Base-by-base conservation (phyloP, 2,113 vertebrate genomes). In the Xenotilapia flavipinnis region DNA sequence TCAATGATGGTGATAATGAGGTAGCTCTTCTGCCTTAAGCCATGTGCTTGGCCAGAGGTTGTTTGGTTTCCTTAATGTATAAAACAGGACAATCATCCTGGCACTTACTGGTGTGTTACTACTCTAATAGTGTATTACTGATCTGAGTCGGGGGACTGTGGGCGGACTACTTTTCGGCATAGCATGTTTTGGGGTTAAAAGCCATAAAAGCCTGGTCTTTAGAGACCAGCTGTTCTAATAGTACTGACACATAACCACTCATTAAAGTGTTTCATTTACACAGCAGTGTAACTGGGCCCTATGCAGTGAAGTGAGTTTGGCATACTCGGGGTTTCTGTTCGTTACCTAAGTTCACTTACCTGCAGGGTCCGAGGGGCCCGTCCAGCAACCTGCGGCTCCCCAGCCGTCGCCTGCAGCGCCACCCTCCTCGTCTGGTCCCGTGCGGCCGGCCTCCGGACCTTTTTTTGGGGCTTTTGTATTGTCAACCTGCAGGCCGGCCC, bases 161-260 rank as follows among this genome's bases (percentile, higher is more conserved):
- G 56, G 56, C 10, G 56, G 56, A 0, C 15, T 33, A 0, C 15
- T 60, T 33, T 10, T 60, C 33, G 28, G 28, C 0, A 3, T 2
- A 60, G 26, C 26, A 31, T 31, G 14, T 6, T 17, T 1, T 60
- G 26, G 56, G 26, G 56, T 60, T 31, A 31, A 31, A 60, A 31
- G 56, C 56, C 26, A 31, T 31, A 60, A 60, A 58, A 58, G 9
- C 56, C 8, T 58, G 8, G 26, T 58, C 26, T 31, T 58, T 58
- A 60, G 26, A 60, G 56, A 60, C 15, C 55, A 58, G 55, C 7
- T 58, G 55, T 15, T 58, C 55, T 3, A 58, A 28, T 1, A 56
- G 12, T 28, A 28, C 55, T 1, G 55, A 56, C 55, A 56, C 55
- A 28, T 56, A 56, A 56, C 23, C 13, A 56, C 2, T 0, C 55